Percentiles rank a stretch among this genome's conserved stretches.
phyloP scores from a whole-genome alignment of 1,140 invertebrate genomes.

The Danaus melanippus region DNA sequence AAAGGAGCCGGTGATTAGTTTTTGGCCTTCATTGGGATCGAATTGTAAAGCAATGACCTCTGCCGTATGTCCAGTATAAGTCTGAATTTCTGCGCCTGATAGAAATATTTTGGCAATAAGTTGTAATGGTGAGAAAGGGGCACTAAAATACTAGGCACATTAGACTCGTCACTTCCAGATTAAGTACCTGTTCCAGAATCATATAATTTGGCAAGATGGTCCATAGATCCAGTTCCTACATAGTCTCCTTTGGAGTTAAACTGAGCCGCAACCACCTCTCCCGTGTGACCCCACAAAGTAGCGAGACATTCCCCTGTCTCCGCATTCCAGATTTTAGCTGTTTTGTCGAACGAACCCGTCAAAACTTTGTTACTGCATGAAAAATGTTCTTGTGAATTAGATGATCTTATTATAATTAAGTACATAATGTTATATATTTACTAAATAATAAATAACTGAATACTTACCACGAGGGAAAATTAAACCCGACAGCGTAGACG shows the following conservation, averaged over 20 bases:
- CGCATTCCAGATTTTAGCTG: slow-evolving; percentile 80
- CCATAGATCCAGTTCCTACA: slow-evolving; percentile 83
- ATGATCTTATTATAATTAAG: slow-evolving; percentile 13
- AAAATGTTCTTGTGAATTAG: too few relatives aligned
- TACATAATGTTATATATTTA: not conserved
- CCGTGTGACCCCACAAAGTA: slow-evolving; percentile 81
- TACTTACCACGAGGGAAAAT: slow-evolving; percentile 81
- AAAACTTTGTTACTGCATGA: slow-evolving; percentile 79
- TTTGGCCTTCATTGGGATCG: slow-evolving; percentile 77
- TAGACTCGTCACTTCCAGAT: not conserved
- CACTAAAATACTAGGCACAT: slow-evolving; percentile 3
- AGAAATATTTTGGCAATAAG: slow-evolving; percentile 2
- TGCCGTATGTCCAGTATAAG: slow-evolving; percentile 77
- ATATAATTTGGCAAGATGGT: slow-evolving; percentile 81
- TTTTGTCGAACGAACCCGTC: slow-evolving; percentile 87
- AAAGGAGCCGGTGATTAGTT: slow-evolving; percentile 83
- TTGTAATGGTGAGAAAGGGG: slow-evolving; percentile 1
- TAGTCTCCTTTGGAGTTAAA: slow-evolving; percentile 77
- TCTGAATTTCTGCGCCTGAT: slow-evolving; percentile 71
- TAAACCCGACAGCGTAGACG: slow-evolving; percentile 84
- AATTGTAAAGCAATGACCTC: slow-evolving; percentile 84
- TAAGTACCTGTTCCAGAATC: slow-evolving; percentile 62
- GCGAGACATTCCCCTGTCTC: slow-evolving; percentile 78
- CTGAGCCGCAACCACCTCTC: slow-evolving; percentile 80
- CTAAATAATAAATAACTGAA: not conserved